These are phyloP conservation scores for Gymnocheta viridis DNA, from an alignment of 2,888 invertebrate species.

Conservation along the genomic window DNA sequence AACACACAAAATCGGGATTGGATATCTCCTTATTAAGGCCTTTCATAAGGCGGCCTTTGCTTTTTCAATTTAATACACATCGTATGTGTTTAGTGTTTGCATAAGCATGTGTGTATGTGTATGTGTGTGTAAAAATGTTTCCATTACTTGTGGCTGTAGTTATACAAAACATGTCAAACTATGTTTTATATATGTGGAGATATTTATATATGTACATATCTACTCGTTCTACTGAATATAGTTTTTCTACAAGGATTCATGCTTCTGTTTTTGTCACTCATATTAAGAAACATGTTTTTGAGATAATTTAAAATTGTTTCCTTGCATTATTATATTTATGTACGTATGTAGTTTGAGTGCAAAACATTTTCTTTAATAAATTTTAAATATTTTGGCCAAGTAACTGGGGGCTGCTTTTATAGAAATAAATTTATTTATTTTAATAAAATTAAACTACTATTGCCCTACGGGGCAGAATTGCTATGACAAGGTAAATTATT, in stretches of 20 bases:
- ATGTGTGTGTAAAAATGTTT: neutral
- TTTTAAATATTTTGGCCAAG: slow-evolving; percentile 29
- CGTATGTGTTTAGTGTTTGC: neutral
- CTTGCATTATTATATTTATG: neutral
- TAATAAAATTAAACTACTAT: slow-evolving; percentile 51
- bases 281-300: slow-evolving; percentile 51
- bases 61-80: neutral
- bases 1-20: no score
- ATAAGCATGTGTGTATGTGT: neutral
- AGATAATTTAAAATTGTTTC: neutral
- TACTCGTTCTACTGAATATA: neutral
- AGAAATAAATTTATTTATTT: slow-evolving; percentile 57
- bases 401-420: neutral
- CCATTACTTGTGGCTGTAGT: slow-evolving; percentile 21
- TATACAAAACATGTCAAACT: slow-evolving; percentile 27
- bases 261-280: slow-evolving; percentile 20
- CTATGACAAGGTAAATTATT: slow-evolving; percentile 21
- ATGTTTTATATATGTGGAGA: slow-evolving; percentile 11
- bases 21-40: neutral
- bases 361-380: slow-evolving; percentile 50
- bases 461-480: slow-evolving; percentile 9
- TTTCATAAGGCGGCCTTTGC: neutral
- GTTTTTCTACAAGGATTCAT: slow-evolving; percentile 22
- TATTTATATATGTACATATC: no score
- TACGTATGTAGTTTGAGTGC: neutral